A percentile compares a stretch with the other conserved stretches of the same genome.
These are phyloP conservation scores for Glossophaga mutica DNA, from an alignment of 2,797 vertebrate genomes.

Conservation along the genomic window DNA sequence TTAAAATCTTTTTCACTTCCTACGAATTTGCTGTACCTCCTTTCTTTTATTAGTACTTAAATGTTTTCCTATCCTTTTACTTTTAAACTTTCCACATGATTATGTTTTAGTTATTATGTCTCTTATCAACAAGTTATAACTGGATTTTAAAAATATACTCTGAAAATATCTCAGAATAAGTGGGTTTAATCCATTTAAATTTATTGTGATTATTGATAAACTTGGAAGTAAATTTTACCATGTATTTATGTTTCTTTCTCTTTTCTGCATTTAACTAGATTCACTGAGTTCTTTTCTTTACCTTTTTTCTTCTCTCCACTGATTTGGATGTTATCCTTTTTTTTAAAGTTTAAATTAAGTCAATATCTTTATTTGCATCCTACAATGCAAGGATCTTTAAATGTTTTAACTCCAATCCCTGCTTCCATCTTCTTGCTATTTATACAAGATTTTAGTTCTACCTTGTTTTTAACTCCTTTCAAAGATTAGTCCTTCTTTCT, in stretches of 20 bases:
- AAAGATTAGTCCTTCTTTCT: slow-evolving; percentile 4
- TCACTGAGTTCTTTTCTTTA: slow-evolving; percentile 48
- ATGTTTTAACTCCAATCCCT: not conserved
- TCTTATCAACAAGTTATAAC: slow-evolving; percentile 20
- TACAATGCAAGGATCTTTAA: slow-evolving; percentile 21
- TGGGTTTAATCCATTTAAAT: slow-evolving; percentile 46
- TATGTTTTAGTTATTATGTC: slow-evolving; percentile 36
- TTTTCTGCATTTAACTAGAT: not conserved
- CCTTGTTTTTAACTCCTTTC: not conserved
- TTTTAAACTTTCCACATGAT: not conserved
- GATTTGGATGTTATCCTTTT: not conserved
- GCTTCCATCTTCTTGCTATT: not conserved
- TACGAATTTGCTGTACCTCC: not conserved
- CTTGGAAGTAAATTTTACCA: not conserved
- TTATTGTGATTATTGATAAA: slow-evolving; percentile 29
- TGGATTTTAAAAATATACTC: not conserved
- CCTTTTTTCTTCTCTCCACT: not conserved
- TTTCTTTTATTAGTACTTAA: slow-evolving; percentile 28
- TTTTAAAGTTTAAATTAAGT: not conserved
- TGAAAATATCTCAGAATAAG: slow-evolving; percentile 6
- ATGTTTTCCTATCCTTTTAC: not conserved
- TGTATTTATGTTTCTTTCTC: not conserved
- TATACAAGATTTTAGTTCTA: slow-evolving; percentile 9
- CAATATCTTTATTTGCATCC: not conserved
- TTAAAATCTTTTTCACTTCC: slow-evolving; percentile 6